These are phyloP conservation scores for Plodia interpunctella DNA, from an alignment of 1,140 invertebrate species.

Conservation along the genomic window DNA sequence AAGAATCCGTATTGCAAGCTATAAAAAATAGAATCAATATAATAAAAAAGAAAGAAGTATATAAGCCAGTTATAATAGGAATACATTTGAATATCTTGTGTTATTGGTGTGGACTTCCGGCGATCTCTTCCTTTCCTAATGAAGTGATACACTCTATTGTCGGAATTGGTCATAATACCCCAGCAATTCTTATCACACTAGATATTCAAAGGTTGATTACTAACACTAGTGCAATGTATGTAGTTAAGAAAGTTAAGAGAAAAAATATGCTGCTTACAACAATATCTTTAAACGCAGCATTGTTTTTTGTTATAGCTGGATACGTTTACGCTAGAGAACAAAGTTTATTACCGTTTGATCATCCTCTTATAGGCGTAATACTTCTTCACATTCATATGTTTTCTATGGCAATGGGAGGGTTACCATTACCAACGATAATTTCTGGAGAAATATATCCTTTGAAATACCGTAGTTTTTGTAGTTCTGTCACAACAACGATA, in stretches of 20 bases:
- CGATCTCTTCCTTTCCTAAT: neutral
- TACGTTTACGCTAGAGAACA: neutral
- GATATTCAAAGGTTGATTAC: neutral
- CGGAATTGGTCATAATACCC: neutral
- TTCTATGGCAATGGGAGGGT: neutral
- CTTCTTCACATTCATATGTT: neutral
- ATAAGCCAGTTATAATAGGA: neutral
- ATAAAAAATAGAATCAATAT: too few relatives aligned
- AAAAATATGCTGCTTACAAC: neutral
- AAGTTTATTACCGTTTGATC: neutral
- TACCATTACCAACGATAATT: neutral
- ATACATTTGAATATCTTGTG: neutral
- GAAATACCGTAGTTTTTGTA: neutral
- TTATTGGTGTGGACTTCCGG: neutral
- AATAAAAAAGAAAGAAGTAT: neutral
- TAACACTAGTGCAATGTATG: neutral
- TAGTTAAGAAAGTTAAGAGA: slow-evolving; percentile 5
- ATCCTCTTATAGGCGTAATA: neutral
- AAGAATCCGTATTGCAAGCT: too few relatives aligned
- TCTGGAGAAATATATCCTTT: slow-evolving; percentile 3
- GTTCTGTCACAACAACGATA: neutral
- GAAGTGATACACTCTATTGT: neutral
- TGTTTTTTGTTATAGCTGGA: neutral
- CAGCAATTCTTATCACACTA: neutral
- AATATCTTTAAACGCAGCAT: neutral